Conservation (phyloP, 1,140 invertebrate genomes). For the Caenorhabditis remanei region DNA sequence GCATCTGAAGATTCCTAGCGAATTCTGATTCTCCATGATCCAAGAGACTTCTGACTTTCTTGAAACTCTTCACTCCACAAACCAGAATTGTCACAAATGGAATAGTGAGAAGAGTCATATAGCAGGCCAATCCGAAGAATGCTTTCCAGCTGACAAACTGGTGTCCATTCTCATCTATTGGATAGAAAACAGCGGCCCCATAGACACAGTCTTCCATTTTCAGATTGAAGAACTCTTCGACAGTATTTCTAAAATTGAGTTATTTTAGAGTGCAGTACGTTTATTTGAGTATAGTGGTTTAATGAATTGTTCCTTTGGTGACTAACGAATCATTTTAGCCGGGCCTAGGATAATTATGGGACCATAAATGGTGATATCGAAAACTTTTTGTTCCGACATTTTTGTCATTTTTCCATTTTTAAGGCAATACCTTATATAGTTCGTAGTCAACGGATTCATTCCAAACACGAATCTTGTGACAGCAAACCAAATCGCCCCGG, state of each 20-base stretch:
- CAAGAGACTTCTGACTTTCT: not conserved
- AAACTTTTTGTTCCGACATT: too few relatives aligned
- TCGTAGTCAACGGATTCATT: not conserved
- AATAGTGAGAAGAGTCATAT: not conserved
- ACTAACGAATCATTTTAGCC: too few relatives aligned
- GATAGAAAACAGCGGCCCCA: conserved; percentile 6
- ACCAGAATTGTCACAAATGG: not conserved
- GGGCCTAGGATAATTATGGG: too few relatives aligned
- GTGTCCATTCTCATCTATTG: not conserved
- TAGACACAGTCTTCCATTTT: conserved; percentile 1
- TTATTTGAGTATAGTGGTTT: too few relatives aligned
- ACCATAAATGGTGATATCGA: too few relatives aligned
- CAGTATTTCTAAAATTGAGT: not conserved
- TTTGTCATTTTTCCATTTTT: not conserved
- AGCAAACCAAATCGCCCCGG: not conserved
- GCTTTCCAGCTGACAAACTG: not conserved
- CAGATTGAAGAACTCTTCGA: not conserved
- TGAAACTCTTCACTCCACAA: conserved; percentile 3
- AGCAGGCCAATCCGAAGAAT: not conserved
- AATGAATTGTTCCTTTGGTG: too few relatives aligned
- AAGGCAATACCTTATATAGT: not conserved
- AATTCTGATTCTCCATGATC: conserved; percentile 30
- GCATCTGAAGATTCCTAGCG: conserved; percentile 13
- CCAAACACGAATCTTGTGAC: not conserved
- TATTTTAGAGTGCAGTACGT: too few relatives aligned